Evolutionary conservation across 2,888 invertebrate genomes (phyloP).

Genomic region (Cinara cedri): DNA sequence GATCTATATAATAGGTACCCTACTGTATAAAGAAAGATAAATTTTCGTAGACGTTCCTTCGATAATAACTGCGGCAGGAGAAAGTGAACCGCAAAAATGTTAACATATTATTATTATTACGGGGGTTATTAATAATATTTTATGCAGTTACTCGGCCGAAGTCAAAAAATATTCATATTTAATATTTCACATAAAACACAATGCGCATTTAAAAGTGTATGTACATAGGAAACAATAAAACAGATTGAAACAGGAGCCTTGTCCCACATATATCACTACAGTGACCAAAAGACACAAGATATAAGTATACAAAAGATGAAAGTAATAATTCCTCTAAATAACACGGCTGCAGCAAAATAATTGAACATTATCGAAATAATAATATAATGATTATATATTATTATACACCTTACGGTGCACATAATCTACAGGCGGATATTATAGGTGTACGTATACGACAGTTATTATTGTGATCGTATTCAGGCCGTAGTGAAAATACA

Average conservation of each 20-base stretch:
- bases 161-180: conserved; percentile 13
- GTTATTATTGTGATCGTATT: background rate
- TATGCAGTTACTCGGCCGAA: conserved; percentile 34
- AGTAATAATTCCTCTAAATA: conserved; percentile 47
- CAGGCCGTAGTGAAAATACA: background rate
- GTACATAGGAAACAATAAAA: conserved; percentile 9
- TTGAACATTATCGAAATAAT: conserved; percentile 2
- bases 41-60: background rate
- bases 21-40: background rate
- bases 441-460: background rate
- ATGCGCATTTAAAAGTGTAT: conserved; percentile 2
- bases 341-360: conserved; percentile 17
- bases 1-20: background rate
- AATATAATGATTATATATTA: background rate
- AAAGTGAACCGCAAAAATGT: background rate
- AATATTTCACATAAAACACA: background rate
- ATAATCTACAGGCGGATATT: background rate
- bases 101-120: background rate
- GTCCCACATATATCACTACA: conserved; percentile 27
- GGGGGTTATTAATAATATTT: conserved; percentile 29
- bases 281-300: conserved; percentile 18
- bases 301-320: conserved; percentile 6
- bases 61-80: background rate
- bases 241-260: conserved; percentile 42
- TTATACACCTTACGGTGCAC: background rate